Base-by-base conservation (phyloP, 2,797 vertebrate species). In the Neoniphon sammara region DNA sequence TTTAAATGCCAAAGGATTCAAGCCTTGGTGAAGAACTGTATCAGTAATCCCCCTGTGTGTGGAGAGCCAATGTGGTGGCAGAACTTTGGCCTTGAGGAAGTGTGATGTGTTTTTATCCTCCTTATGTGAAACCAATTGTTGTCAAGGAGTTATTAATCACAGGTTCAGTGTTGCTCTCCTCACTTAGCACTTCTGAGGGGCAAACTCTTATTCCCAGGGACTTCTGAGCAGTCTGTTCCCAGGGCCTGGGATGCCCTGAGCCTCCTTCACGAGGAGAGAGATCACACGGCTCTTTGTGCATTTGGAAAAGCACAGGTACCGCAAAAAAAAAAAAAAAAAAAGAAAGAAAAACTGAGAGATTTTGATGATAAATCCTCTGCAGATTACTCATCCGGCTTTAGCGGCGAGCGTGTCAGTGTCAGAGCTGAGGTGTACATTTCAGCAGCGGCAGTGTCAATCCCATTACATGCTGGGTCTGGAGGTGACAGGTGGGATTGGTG, bases 401-500 rank as follows among this genome's bases (percentile, higher is more conserved):
- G 68, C 66, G 18, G 74, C 5, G 17, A 72, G 77, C 8, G 75
- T 69, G 82, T 66, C 70, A 9, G 58, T 7, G 30, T 69, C 69
- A 44, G 81, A 67, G 76, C 18, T 1, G 73, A 93, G 90, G 93
- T 91, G 92, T 84, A 93, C 64, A 12, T 89, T 93, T 93, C 91
- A 90, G 90, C 91, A 87, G 92, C 65, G 21, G 34, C 75, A 72
- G 91, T 55, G 89, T 88, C 82, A 69, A 85, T 80, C 83, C 85
- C 89, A 86, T 92, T 86, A 92, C 44, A 6, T 56, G 7, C 44
- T 1, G 61, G 34, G 57, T 72, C 59, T 52, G 72, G 77, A 79
- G 80, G 89, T 66, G 85, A 83, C 85, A 85, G 87, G 70, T 81
- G 80, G 69, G 86, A 83, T 73, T 42, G 68, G 59, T 64, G 7